phyloP scores from a whole-genome alignment of 2,797 vertebrate genomes.

The Paratrypauchen microcephalus region DNA sequence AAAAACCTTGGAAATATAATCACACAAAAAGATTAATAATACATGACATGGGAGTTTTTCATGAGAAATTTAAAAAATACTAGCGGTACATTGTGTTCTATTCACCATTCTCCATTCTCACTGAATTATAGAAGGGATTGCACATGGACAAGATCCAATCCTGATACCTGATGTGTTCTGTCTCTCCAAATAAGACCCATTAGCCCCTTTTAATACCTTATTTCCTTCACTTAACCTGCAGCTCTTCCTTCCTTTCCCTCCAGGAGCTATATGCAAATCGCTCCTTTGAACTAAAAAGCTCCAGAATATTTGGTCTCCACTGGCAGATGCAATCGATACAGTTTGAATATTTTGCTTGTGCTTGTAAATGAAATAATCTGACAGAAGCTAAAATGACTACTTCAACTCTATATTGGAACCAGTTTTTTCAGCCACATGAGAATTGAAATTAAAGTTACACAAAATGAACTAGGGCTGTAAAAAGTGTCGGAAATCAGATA shows the following conservation, averaged over 20 bases:
- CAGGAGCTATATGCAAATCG: constrained; percentile 45
- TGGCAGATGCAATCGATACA: constrained; percentile 15
- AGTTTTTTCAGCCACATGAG: background rate
- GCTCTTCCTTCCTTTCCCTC: constrained; percentile 25
- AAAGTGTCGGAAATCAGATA: too few species aligned
- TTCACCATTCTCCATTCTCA: constrained; percentile 8
- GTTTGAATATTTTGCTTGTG: constrained; percentile 1
- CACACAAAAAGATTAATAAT: too few species aligned
- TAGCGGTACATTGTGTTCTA: background rate
- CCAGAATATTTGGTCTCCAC: constrained; percentile 27
- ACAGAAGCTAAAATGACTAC: constrained; percentile 12
- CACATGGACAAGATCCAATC: constrained; percentile 48
- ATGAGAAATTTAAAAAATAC: background rate
- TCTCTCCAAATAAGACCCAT: constrained; percentile 44
- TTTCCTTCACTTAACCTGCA: constrained; percentile 52
- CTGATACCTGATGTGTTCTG: constrained; percentile 42
- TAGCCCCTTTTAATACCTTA: constrained; percentile 48
- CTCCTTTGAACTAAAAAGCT: constrained; percentile 50
- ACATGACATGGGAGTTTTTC: background rate
- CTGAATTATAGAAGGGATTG: constrained; percentile 41
- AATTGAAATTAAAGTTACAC: background rate
- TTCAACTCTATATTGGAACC: background rate
- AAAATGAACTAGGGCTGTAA: background rate
- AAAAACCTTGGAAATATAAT: too few species aligned
- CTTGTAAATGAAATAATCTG: constrained; percentile 12